Base-by-base conservation (phyloP, 2,888 invertebrate species). In the Macrosoma leucophasiata region DNA sequence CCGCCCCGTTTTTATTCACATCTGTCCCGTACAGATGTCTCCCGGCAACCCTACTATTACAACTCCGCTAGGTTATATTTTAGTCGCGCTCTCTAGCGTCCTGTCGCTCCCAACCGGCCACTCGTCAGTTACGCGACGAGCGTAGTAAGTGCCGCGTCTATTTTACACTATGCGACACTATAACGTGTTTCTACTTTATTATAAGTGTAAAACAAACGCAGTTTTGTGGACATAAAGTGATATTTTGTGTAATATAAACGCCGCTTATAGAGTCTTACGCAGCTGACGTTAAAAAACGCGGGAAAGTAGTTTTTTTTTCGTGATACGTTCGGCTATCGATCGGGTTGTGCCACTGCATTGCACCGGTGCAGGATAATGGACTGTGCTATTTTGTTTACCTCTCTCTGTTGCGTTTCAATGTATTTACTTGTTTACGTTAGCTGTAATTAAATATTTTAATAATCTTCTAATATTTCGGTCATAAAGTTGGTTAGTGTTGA, bases 51-150 rank as follows among this genome's bases (percentile, higher is more conserved):
- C 75, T 65, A 64, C 71, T 68, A 70, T 64, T 69, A 55, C 52
- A 72, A 71, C 55, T 72, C n/a, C 54, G 73, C 71, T 74, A 75
- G 75, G 71, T 76, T 78, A 78, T 77, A 79, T 73, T 74, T 75
- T 69, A 59, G 66, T 65, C 69, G 70, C 67, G 61, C 70, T 62
- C 62, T 62, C 61, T 64, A 61, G 67, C 69, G 67, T 66, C 68
- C 69, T 56, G 67, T 55, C 62, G 64, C 63, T 62, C 39, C 43
- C 46, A 37, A 36, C 39, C 48, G 40, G 43, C 12, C 23, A 41
- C 25, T 44, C 40, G 62, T 62, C 73, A 74, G 78, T 77, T 65
- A 69, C 69, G 68, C 72, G 64, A 62, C 66, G 72, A 60, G 52
- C 72, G 66, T 67, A 73, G 59, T 60, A 62, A 58, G 64, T 61